Evolutionary conservation across 2,888 invertebrate species (phyloP).

Genomic region (Sepiola atlantica): DNA sequence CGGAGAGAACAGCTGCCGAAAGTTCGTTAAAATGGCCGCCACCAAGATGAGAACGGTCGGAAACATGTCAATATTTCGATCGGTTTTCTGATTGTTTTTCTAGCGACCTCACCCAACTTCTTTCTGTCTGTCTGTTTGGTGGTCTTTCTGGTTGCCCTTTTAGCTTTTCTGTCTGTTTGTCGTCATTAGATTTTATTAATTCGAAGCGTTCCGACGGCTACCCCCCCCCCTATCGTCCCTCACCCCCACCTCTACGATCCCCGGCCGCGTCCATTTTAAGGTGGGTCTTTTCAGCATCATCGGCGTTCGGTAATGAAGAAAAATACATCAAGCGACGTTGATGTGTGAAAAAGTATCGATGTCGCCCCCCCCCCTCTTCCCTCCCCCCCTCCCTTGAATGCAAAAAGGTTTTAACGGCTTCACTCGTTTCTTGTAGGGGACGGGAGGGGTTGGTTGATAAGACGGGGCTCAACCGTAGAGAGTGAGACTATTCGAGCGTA

Average conservation of each 20-base stretch:
- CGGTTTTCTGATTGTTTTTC: too few species aligned
- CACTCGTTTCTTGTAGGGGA: not conserved
- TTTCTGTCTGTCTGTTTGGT: not conserved
- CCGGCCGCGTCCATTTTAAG: not conserved
- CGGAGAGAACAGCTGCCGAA: too few species aligned
- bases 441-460: not conserved
- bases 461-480: not conserved
- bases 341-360: not conserved
- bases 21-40: too few species aligned
- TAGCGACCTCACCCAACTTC: too few species aligned
- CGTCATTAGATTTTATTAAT: not conserved
- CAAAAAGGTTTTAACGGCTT: not conserved
- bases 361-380: not conserved
- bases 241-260: too few species aligned
- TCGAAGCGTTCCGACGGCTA: not conserved
- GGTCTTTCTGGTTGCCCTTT: not conserved
- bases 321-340: not conserved
- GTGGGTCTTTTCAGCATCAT: not conserved
- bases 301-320: not conserved
- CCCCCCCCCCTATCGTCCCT: too few species aligned
- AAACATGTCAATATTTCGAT: not conserved
- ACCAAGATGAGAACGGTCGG: too few species aligned
- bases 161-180: not conserved
- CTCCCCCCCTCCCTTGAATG: not conserved
- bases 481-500: not conserved